Evolutionary conservation across 2,888 invertebrate genomes (phyloP), one percentile per base, ranked within the genome.

Genomic region (Opisthograptis luteolata): DNA sequence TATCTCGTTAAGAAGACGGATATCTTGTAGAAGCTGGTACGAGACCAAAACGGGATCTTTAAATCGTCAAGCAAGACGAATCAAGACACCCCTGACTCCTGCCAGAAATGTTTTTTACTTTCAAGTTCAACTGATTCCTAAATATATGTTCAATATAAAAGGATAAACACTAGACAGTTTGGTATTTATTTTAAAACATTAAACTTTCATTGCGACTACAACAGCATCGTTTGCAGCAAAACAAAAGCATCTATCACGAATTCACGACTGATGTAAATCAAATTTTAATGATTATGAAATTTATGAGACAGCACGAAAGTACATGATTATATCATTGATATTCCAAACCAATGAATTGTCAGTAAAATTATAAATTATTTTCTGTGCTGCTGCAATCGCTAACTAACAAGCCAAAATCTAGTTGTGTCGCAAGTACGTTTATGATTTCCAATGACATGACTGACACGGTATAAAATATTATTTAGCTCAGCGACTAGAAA

Each of bases 301-400:
- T 36, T 20, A 31, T 37, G 32, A 17, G 22, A 32, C 35, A 35
- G 19, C 6, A 20, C 9, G 34, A 30, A 36, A 34, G 15, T 22
- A 32, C 8, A 31, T 47, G 13, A 32, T 13, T 22, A 32, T 9
- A 31, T 47, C 19, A 32, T 13, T 39, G 10, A 46, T 35, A 41
- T 19, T 36, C 9, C 27, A 20, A 27, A 14, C 34, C 24, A 36
- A 31, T 14, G 42, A 28, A 13, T 42, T 31, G 48, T 42, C 31
- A 48, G 14, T 48, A 48, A 42, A 42, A 48, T 37, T 42, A 37
- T 27, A 31, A 48, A 42, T 36, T 48, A 48, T 37, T 48, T 37
- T 15, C 19, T 25, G 12, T 31, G 36, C 37, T 37, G 43, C 42
- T 42, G 41, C 42, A 30, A 24, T 13, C 25, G 3, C 13, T 22